Conservation (phyloP, 2,113 vertebrate species). For the Rhagologus leucostigma region DNA sequence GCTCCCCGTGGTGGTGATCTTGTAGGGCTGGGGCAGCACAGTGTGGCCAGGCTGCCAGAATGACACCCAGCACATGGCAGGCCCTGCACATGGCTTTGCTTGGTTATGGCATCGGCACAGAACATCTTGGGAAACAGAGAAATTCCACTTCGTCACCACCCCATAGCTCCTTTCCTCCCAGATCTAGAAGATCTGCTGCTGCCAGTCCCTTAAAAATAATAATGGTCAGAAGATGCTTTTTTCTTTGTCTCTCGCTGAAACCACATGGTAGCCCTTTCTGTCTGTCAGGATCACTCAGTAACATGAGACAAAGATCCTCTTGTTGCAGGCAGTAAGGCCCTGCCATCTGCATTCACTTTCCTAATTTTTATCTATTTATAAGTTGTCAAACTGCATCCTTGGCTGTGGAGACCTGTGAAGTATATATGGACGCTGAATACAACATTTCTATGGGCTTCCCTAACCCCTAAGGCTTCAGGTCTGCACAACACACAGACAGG, state of each 20-base stretch:
- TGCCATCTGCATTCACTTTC: background rate
- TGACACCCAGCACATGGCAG: background rate
- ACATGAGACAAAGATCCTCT: background rate
- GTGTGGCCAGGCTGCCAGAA: background rate
- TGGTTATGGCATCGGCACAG: no score
- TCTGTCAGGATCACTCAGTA: background rate
- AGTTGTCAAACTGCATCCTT: background rate
- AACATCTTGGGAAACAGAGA: background rate
- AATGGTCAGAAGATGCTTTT: background rate
- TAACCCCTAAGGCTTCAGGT: background rate
- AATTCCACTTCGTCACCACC: background rate
- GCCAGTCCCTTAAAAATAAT: background rate
- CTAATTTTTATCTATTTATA: background rate
- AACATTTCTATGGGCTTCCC: background rate
- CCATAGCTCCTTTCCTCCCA: background rate
- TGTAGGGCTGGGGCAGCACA: background rate
- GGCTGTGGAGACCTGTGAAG: background rate
- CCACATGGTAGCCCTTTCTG: background rate
- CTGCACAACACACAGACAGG: background rate
- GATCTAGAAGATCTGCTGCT: background rate
- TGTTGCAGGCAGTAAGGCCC: background rate
- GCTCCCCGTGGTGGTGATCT: rapidly evolving
- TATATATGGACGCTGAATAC: background rate
- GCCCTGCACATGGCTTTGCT: background rate
- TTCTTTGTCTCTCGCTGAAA: background rate